phyloP scores from a whole-genome alignment of 2,888 invertebrate species.

The Parnassius glacialis region DNA sequence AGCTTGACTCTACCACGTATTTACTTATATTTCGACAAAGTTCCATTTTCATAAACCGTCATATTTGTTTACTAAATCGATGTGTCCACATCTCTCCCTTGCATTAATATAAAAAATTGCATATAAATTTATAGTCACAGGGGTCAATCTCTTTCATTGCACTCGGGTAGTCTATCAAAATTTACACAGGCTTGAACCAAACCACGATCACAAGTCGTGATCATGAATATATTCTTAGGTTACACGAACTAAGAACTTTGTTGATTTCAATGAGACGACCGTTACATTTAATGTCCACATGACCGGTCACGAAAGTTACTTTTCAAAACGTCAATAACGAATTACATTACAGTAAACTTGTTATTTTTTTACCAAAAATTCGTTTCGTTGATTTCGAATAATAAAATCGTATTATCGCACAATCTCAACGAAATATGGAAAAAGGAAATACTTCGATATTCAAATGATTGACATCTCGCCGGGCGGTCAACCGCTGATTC shows the following conservation, averaged over 20 bases:
- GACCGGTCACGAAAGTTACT: slow-evolving; percentile 49
- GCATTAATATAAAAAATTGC: too few relatives aligned
- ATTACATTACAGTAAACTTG: slow-evolving; percentile 43
- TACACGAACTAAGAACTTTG: slow-evolving; percentile 5
- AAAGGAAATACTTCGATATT: slow-evolving; percentile 71
- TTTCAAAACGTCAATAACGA: slow-evolving; percentile 37
- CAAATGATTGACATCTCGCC: slow-evolving; percentile 79
- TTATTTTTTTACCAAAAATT: slow-evolving; percentile 59
- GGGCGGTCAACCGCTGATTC: slow-evolving; percentile 63
- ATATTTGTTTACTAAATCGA: too few relatives aligned
- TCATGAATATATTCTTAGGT: neutral
- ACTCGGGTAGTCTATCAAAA: neutral
- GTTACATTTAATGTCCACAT: slow-evolving; percentile 65
- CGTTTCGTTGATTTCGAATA: slow-evolving; percentile 67
- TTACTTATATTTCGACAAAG: too few relatives aligned
- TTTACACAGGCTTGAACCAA: neutral
- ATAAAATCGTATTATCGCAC: slow-evolving; percentile 65
- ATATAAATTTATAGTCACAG: too few relatives aligned
- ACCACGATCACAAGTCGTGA: neutral
- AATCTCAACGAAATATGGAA: slow-evolving; percentile 66
- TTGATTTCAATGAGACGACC: slow-evolving; percentile 53
- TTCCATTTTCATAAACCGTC: too few relatives aligned
- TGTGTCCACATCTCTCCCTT: too few relatives aligned
- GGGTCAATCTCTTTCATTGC: too few relatives aligned
- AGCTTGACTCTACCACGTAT: too few relatives aligned